These are phyloP conservation scores for Zaprionus lachaisei DNA, from an alignment of 1,140 invertebrate genomes.

Conservation along the genomic window DNA sequence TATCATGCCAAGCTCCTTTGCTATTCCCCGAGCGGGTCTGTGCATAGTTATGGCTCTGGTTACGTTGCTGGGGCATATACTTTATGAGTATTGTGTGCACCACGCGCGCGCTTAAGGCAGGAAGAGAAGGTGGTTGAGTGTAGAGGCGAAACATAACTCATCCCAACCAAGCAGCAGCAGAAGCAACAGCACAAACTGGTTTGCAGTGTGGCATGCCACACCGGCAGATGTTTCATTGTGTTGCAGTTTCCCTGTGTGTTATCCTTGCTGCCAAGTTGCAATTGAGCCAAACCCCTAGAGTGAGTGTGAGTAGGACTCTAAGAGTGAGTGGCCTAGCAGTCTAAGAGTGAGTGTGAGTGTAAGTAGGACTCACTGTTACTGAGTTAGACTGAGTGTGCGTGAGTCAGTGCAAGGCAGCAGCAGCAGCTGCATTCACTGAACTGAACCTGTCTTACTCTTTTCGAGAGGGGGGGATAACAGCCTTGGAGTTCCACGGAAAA, in stretches of 20 bases:
- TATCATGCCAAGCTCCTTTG: neutral
- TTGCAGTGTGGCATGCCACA: constrained; percentile 34
- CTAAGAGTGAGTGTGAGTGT: too few relatives aligned
- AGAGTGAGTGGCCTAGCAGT: too few relatives aligned
- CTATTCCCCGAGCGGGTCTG: neutral
- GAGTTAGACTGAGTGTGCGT: constrained; percentile 2
- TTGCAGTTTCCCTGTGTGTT: constrained; percentile 29
- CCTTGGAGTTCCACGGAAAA: constrained; percentile 18
- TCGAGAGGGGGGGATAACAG: neutral
- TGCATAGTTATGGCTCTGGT: constrained; percentile 3
- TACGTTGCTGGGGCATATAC: constrained; percentile 9
- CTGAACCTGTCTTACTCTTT: constrained; percentile 20
- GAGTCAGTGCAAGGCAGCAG: neutral
- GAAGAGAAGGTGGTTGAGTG: neutral
- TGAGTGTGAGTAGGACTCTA: neutral
- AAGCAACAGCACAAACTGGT: constrained; percentile 53
- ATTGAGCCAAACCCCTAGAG: constrained; percentile 20
- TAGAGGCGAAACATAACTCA: constrained; percentile 20
- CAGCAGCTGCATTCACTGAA: constrained; percentile 14
- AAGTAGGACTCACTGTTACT: too few relatives aligned
- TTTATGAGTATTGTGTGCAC: constrained; percentile 35
- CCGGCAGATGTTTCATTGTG: constrained; percentile 55
- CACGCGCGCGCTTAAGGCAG: constrained; percentile 27
- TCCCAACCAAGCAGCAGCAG: neutral
- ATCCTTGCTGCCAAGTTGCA: constrained; percentile 49